Conservation (phyloP, 2,113 vertebrate species). For the Otocyon megalotis region DNA sequence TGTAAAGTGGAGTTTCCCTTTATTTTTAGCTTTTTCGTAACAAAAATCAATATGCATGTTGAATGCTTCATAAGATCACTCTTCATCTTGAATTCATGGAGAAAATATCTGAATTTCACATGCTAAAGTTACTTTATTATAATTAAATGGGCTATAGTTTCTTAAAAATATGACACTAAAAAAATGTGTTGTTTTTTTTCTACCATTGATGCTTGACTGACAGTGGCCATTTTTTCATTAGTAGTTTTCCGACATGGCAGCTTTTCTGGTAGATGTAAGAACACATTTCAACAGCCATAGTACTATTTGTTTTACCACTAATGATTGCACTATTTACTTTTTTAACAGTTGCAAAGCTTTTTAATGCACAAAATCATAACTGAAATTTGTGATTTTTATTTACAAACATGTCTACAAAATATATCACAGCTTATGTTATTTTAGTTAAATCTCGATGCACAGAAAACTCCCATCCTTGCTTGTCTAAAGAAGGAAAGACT, state of each 20-base stretch:
- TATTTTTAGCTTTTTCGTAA: slow-evolving; percentile 53
- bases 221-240: not conserved
- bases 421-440: slow-evolving; percentile 73
- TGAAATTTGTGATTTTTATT: slow-evolving; percentile 68
- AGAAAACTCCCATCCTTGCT: slow-evolving; percentile 27
- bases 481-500: slow-evolving; percentile 18
- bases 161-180: slow-evolving; percentile 55
- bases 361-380: slow-evolving; percentile 64
- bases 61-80: not conserved
- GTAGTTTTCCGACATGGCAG: not conserved
- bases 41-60: not conserved
- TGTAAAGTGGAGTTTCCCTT: slow-evolving; percentile 59
- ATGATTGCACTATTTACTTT: slow-evolving; percentile 43
- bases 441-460: slow-evolving; percentile 66
- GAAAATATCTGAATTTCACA: slow-evolving; percentile 20
- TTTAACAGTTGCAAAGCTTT: slow-evolving; percentile 51
- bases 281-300: slow-evolving; percentile 11
- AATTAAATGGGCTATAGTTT: slow-evolving; percentile 48
- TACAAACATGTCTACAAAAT: slow-evolving; percentile 54
- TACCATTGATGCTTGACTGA: not conserved
- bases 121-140: not conserved
- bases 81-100: not conserved
- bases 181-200: not conserved
- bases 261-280: not conserved
- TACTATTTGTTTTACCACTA: slow-evolving; percentile 58